Percentiles rank a stretch among this genome's conserved stretches.
phyloP scores from a whole-genome alignment of 2,888 invertebrate species.

The Ophion ellenae region DNA sequence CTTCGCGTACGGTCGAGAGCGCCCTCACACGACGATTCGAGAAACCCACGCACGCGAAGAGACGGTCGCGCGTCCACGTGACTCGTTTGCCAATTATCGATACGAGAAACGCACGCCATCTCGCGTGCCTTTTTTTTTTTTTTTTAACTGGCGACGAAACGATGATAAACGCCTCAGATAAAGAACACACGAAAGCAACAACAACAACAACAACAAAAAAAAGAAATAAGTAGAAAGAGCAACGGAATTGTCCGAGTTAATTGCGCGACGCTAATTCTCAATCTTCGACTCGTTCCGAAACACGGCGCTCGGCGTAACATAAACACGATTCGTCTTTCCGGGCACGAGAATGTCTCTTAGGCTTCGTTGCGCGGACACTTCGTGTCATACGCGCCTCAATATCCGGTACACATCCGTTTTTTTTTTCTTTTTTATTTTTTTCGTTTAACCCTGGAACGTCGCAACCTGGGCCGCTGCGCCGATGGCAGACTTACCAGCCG shows the following conservation, averaged over 20 bases:
- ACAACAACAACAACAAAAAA: constrained; percentile 3
- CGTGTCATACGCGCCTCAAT: neutral
- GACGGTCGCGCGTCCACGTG: neutral
- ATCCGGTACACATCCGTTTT: neutral
- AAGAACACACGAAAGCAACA: constrained; percentile 2
- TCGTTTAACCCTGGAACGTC: neutral
- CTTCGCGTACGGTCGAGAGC: constrained; percentile 28
- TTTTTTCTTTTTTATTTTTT: neutral
- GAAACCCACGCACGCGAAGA: constrained; percentile 4
- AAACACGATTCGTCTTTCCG: neutral
- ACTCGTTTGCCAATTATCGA: constrained; percentile 34
- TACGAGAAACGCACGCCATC: constrained; percentile 58
- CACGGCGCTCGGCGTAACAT: constrained; percentile 69
- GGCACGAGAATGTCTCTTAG: neutral
- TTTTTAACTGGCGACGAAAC: constrained; percentile 50
- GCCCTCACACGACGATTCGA: no score
- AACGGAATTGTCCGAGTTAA: constrained; percentile 38
- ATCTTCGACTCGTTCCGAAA: constrained; percentile 68
- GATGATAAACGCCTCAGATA: constrained; percentile 37
- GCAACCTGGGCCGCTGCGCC: neutral
- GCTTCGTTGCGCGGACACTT: neutral
- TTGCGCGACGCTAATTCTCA: constrained; percentile 66
- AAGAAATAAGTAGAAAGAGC: constrained; percentile 1
- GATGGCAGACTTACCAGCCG: no score
- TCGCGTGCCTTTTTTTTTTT: constrained; percentile 51